Conservation (phyloP, 2,113 vertebrate genomes). For the Protobothrops mucrosquamatus region DNA sequence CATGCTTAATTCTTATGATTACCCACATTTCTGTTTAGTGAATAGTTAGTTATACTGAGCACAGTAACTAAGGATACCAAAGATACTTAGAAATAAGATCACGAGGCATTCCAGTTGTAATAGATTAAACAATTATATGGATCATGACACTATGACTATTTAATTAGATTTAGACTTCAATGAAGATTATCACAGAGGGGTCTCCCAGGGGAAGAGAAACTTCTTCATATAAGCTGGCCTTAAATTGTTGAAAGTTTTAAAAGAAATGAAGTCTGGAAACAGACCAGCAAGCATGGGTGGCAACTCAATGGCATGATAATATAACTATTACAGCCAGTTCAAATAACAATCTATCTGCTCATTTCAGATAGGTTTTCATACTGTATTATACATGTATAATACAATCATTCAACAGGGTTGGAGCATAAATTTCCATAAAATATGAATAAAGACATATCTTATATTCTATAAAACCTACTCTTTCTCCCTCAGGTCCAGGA, state of each 20-base stretch:
- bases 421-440: background rate
- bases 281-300: background rate
- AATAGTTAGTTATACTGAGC: background rate
- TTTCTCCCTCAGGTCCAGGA: constrained; percentile 86
- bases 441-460: background rate
- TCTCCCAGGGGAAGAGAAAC: background rate
- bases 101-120: background rate
- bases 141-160: background rate
- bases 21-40: background rate
- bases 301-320: background rate
- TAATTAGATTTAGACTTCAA: background rate
- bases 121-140: background rate
- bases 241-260: background rate
- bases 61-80: background rate
- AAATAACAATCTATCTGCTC: background rate
- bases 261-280: background rate
- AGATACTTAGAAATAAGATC: background rate
- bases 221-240: background rate
- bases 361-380: background rate
- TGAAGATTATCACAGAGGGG: background rate
- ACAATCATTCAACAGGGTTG: background rate
- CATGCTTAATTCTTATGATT: background rate
- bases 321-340: background rate
- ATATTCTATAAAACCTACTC: constrained; percentile 72
- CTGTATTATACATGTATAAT: background rate